Percentiles rank a stretch among this genome's conserved stretches.
phyloP scores from a whole-genome alignment of 2,797 vertebrate species.

The Nasua narica region DNA sequence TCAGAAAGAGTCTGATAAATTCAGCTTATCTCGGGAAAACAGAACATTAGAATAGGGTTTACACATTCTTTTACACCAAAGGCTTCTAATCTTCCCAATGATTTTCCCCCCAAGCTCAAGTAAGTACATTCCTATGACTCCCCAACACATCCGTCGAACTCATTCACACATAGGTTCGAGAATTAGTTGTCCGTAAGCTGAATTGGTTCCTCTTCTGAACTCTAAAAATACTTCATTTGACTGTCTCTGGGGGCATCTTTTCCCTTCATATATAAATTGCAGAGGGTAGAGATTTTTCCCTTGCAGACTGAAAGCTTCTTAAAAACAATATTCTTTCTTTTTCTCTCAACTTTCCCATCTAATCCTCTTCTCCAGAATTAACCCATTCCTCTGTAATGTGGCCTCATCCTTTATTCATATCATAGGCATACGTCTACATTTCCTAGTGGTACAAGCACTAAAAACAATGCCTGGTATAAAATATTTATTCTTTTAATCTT shows the following conservation, averaged over 20 bases:
- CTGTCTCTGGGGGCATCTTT: neutral
- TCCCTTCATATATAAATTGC: neutral
- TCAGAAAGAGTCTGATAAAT: neutral
- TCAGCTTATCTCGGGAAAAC: neutral
- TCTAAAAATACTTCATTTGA: neutral
- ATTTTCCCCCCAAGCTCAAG: neutral
- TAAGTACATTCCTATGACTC: neutral
- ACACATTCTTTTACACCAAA: neutral
- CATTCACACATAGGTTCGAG: neutral
- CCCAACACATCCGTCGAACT: neutral
- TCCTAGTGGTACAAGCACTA: neutral
- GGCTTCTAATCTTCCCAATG: neutral
- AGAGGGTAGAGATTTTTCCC: neutral
- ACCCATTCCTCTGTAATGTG: neutral
- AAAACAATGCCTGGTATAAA: neutral
- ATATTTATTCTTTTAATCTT: conserved; percentile 21
- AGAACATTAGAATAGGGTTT: neutral
- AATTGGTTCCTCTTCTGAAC: neutral
- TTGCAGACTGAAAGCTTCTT: neutral
- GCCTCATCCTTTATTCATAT: neutral
- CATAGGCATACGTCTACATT: neutral
- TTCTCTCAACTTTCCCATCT: neutral
- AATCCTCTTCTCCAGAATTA: neutral
- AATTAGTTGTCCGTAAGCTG: neutral
- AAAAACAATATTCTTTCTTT: neutral